Base-by-base conservation (phyloP, 2,797 vertebrate genomes). In the Myotis vivesi region DNA sequence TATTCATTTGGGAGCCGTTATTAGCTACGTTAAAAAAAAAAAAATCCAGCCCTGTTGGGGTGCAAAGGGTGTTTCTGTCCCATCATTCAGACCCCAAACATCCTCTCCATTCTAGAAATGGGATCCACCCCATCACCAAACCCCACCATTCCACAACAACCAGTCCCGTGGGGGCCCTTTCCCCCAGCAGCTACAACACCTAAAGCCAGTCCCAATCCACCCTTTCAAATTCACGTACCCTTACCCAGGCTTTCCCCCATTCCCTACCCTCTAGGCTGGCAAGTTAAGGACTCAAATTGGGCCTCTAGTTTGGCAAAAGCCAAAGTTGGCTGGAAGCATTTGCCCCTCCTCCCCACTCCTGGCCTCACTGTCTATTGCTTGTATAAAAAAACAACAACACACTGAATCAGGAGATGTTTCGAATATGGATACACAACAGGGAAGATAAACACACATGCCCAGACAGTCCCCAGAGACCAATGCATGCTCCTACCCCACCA, bases 251-350 rank as follows among this genome's bases (percentile, higher is more conserved):
- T 51, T 69, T 38, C 1, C 28, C 30, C n/a, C 33, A 11, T 73
- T 41, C 89, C 69, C 86, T 49, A 84, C n/a, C 75, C 28, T 46
- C 46, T 17, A 81, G 49, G 30, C 66, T 53, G 82, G 87, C 69
- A 90, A 81, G 83, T 53, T 57, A 71, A 71, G 77, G 81, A 79
- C 76, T 55, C 84, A 68, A 92, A 97, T 68, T 69, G 83, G 69
- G 71, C 77, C 72, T 76, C 73, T 2, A 28, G 76, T 33, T 44
- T 72, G 75, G 89, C 46, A 84, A 68, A 93, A 95, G 79, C 92
- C 92, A 77, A 88, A 95, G 75, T 20, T 41, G 11, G 53, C 33
- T 87, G 38, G 57, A 71, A 64, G 25, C 68, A 86, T 72, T 69
- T 62, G 28, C 41, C 49, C 49, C 33, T 33, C 8, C 73, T 73